phyloP scores from a whole-genome alignment of 2,888 invertebrate species.

The Drosophila maculinotata region DNA sequence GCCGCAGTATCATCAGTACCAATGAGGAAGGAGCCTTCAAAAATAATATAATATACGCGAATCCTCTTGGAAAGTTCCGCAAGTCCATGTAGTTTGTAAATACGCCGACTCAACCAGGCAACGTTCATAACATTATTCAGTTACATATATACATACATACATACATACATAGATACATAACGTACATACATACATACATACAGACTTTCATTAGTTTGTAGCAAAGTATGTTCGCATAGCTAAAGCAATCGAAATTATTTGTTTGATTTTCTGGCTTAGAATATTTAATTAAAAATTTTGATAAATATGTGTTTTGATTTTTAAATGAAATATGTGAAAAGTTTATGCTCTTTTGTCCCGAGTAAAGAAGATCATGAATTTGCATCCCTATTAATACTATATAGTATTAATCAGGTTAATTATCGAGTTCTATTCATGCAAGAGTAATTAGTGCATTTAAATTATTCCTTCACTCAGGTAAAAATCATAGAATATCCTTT shows the following conservation, averaged over 20 bases:
- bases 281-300: slow-evolving; percentile 70
- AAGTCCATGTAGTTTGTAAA: slow-evolving; percentile 70
- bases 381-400: no score
- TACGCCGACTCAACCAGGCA: slow-evolving; percentile 36
- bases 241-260: slow-evolving; percentile 33
- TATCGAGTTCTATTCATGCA: no score
- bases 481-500: neutral
- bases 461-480: neutral
- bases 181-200: slow-evolving; percentile 21
- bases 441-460: neutral
- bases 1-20: slow-evolving; percentile 78
- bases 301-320: slow-evolving; percentile 22
- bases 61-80: slow-evolving; percentile 66
- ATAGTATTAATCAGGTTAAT: no score
- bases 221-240: slow-evolving; percentile 28
- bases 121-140: slow-evolving; percentile 53
- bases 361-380: no score
- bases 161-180: slow-evolving; percentile 3
- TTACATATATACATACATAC: slow-evolving; percentile 4
- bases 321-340: neutral
- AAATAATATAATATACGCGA: slow-evolving; percentile 2
- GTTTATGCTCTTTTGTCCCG: no score
- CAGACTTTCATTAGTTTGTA: slow-evolving; percentile 50
- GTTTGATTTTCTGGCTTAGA: slow-evolving; percentile 58
- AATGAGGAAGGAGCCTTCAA: slow-evolving; percentile 39